A percentile compares a stretch with the other conserved stretches of the same genome.
Evolutionary conservation across 2,888 invertebrate genomes (phyloP).

Genomic region (Polymixis flavicincta): DNA sequence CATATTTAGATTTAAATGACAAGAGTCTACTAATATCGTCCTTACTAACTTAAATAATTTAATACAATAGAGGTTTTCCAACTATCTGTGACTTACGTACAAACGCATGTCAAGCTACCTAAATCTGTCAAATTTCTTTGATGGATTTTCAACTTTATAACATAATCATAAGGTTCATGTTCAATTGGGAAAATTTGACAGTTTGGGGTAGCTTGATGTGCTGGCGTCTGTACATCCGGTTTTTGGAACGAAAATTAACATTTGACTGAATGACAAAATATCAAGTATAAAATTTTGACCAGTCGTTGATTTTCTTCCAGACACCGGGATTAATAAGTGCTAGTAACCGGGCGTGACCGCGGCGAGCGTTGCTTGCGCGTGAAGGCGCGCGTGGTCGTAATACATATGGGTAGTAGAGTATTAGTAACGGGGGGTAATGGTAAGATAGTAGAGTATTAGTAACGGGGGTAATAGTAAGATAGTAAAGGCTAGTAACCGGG

Average conservation of each 20-base stretch:
- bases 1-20: neutral
- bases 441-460: too few species aligned
- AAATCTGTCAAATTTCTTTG: too few species aligned
- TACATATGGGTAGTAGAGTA: too few species aligned
- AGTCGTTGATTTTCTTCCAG: neutral
- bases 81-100: neutral
- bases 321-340: neutral
- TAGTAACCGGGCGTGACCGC: conserved; percentile 84
- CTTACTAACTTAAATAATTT: neutral
- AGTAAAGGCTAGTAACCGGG: conserved; percentile 76
- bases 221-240: too few species aligned
- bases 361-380: conserved; percentile 90
- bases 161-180: too few species aligned
- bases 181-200: too few species aligned
- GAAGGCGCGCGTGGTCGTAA: conserved; percentile 71
- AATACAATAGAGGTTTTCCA: neutral
- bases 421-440: too few species aligned
- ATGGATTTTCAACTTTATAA: too few species aligned
- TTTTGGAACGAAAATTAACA: neutral
- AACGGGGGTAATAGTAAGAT: neutral
- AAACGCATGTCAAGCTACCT: too few species aligned
- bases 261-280: neutral
- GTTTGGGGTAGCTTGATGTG: too few species aligned
- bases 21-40: too few species aligned
- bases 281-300: neutral